Evolutionary conservation across 2,888 invertebrate species (phyloP).

Genomic region (Aromia moschata): DNA sequence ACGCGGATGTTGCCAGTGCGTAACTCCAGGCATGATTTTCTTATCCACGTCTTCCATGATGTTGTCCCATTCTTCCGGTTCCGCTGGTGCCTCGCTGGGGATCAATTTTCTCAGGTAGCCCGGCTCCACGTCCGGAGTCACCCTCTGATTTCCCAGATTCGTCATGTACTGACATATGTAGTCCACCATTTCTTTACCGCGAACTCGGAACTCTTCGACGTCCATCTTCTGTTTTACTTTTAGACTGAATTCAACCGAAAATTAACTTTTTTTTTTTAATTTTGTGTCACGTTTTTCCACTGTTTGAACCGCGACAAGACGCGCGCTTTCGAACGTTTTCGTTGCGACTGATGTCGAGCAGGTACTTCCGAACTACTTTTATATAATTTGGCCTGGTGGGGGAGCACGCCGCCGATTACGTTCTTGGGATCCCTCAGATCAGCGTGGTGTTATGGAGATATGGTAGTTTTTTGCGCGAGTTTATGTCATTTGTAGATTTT

Average conservation of each 20-base stretch:
- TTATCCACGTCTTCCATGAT: constrained; percentile 91
- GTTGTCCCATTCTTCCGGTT: constrained; percentile 85
- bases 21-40: constrained; percentile 94
- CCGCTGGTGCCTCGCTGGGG: constrained; percentile 81
- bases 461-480: constrained; percentile 6
- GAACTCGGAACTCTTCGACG: constrained; percentile 83
- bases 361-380: constrained; percentile 31
- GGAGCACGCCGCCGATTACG: constrained; percentile 16
- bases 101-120: constrained; percentile 85
- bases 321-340: constrained; percentile 5
- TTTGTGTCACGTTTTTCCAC: not conserved
- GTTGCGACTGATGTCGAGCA: constrained; percentile 22
- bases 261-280: not conserved
- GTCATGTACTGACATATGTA: constrained; percentile 92
- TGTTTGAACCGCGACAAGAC: not conserved
- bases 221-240: constrained; percentile 71
- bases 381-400: constrained; percentile 26
- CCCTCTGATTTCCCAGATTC: constrained; percentile 80
- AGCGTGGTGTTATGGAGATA: constrained; percentile 3
- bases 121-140: constrained; percentile 90
- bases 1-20: constrained; percentile 98
- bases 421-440: constrained; percentile 20
- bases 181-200: constrained; percentile 95
- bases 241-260: constrained; percentile 2
- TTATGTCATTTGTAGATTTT: not conserved